Base-by-base conservation (phyloP, 2,888 invertebrate genomes). In the Nemurella pictetii region DNA sequence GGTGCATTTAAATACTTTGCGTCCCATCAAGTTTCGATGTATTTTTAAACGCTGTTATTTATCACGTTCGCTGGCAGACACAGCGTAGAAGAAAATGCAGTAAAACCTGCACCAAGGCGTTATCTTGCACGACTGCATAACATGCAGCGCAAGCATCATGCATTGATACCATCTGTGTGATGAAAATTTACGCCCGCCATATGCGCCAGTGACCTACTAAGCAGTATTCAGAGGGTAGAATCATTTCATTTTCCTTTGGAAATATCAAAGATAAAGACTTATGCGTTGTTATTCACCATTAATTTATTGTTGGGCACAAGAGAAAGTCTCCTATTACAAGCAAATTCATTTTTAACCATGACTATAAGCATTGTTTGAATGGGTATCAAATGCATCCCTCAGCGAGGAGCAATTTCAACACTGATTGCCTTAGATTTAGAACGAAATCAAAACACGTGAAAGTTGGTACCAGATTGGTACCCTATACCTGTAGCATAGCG, bases 191-290 rank as follows among this genome's bases (percentile, higher is more conserved):
- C 35, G 80, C 80, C 80, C 80, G 80, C 80, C 80, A 81, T 81
- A 81, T 81, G 80, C 32, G 80, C 80, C 36, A 81, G 32, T 81
- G 80, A 81, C 80, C 80, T 81, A 81, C 35, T 75, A 81, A 36
- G 27, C 36, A 28, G 1, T 35, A 25, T 4, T 7, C 26, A 9
- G 80, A 35, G 80, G 80, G 36, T 81, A 32, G 55, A 15, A 55
- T 55, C 12, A 75, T 75, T 28, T 28, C 75, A 75, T 75, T 29
- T 75, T 75, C 75, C 75, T 75, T 75, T 75, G 26, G 25, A 75
- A n/a, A 3, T 25, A 55, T 55, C 55, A 55, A 55, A 55, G 9
- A 12, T 55, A 55, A 55, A 55, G 55, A 55, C 55, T 2, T 3
- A 55, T 55, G 9, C 55, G 55, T 55, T 55, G 32, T 5, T 32